phyloP scores from a whole-genome alignment of 2,888 invertebrate genomes.

The Sphaerolaimus hirsutus region DNA sequence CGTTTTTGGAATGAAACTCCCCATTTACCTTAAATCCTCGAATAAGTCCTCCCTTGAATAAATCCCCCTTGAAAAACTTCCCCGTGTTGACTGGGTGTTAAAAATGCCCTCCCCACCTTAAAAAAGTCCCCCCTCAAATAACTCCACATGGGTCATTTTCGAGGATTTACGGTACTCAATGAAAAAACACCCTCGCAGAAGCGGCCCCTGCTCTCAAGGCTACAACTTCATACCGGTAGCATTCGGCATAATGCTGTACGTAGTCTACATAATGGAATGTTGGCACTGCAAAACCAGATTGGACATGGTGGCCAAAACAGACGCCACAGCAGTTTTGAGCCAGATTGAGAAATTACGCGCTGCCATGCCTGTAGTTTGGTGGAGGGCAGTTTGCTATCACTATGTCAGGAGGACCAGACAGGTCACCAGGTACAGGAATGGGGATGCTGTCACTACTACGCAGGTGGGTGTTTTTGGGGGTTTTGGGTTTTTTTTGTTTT shows the following conservation, averaged over 20 bases:
- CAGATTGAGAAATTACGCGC: conserved; percentile 42
- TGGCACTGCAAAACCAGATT: conserved; percentile 48
- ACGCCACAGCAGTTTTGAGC: conserved; percentile 13
- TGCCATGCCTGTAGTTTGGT: conserved; percentile 55
- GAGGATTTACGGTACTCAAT: too few species aligned
- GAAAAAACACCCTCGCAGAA: conserved; percentile 7
- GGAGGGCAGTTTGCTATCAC: conserved; percentile 62
- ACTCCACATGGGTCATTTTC: too few species aligned
- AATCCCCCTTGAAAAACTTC: too few species aligned
- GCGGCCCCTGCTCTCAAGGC: conserved; percentile 52
- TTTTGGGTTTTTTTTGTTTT: too few species aligned
- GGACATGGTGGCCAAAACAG: conserved; percentile 33
- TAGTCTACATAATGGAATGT: conserved; percentile 57
- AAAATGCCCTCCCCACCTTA: too few species aligned
- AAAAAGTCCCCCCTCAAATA: too few species aligned
- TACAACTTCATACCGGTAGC: conserved; percentile 59
- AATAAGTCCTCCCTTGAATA: too few species aligned
- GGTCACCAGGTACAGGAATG: conserved; percentile 43
- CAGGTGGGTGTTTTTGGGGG: conserved; percentile 32
- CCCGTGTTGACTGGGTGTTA: too few species aligned
- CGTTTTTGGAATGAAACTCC: too few species aligned
- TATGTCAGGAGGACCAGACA: conserved; percentile 49
- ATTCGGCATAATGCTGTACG: conserved; percentile 49
- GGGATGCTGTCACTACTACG: conserved; percentile 54
- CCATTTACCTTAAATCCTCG: too few species aligned